These are phyloP conservation scores for Acipenser oxyrinchus DNA, from an alignment of 2,797 vertebrate genomes.

Conservation along the genomic window DNA sequence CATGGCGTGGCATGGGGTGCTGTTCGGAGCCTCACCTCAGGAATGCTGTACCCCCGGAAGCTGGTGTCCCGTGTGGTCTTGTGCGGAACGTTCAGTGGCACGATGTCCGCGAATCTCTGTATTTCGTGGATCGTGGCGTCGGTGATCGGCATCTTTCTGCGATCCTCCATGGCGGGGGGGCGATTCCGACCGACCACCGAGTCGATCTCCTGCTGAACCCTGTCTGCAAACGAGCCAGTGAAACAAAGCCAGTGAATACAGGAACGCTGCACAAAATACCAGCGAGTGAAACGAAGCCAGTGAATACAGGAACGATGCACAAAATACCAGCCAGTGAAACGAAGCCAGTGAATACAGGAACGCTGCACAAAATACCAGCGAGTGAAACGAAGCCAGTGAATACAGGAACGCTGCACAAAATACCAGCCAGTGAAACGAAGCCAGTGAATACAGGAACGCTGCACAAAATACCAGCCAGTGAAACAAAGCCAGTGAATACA, in stretches of 20 bases:
- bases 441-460: no score
- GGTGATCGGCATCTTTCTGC: conserved; percentile 57
- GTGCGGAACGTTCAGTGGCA: conserved; percentile 50
- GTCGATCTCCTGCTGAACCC: conserved; percentile 53
- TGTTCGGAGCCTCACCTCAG: conserved; percentile 41
- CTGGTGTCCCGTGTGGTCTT: conserved; percentile 39
- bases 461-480: no score
- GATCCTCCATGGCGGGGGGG: conserved; percentile 45
- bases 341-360: no score
- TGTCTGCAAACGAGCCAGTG: conserved; percentile 34
- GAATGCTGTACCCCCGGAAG: conserved; percentile 51
- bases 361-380: no score
- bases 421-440: no score
- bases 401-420: no score
- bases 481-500: no score
- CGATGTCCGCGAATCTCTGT: conserved; percentile 48
- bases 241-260: background rate
- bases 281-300: background rate
- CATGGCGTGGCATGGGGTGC: no score
- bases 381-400: no score
- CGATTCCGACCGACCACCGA: conserved; percentile 38
- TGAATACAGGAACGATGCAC: no score
- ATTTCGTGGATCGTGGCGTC: conserved; percentile 63
- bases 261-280: background rate
- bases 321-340: no score